Base-by-base conservation (phyloP, 2,113 vertebrate species). In the Centropus bengalensis region DNA sequence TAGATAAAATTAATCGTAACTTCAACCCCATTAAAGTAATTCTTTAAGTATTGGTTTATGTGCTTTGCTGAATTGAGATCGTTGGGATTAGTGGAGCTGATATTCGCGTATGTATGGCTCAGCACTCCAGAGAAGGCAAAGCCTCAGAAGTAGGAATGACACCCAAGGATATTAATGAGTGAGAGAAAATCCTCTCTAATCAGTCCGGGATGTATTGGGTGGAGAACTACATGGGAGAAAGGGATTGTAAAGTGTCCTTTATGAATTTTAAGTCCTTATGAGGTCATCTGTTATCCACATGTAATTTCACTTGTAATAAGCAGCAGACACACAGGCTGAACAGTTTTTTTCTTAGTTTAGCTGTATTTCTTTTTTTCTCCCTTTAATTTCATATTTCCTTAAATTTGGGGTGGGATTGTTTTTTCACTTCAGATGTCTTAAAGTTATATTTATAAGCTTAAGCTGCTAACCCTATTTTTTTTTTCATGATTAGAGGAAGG, bases 51-150 rank as follows among this genome's bases (percentile, higher is more conserved):
- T 6, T 89, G 42, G 30, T 4, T 74, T 63, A 12, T 22, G 26
- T 56, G 49, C 32, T 71, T 79, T 82, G 32, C 58, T 33, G 47
- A 5, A 23, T 26, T 55, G 60, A 63, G 56, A 1, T 42, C 1
- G 0, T 6, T 45, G 42, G 58, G 62, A 33, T 42, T 33, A 45
- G 54, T 38, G 49, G 64, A 87, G 20, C 14, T 20, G 21, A 20
- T 12, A 33, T 51, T 75, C 21, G 3, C 2, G 1, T 66, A 1
- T 32, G 0, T 19, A 0, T 42, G 32, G 33, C 66, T 69, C 55
- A 79, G 52, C 59, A 64, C 20, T 15, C 28, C 58, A 1, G 22
- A 60, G 32, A 52, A 89, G 17, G 58, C 26, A 32, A 44, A n/a
- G 49, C 54, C 44, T 79, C 58, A 68, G 56, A 33, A 73, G 60